phyloP scores from a whole-genome alignment of 2,797 vertebrate genomes.

The Schizopygopsis malacanthus region DNA sequence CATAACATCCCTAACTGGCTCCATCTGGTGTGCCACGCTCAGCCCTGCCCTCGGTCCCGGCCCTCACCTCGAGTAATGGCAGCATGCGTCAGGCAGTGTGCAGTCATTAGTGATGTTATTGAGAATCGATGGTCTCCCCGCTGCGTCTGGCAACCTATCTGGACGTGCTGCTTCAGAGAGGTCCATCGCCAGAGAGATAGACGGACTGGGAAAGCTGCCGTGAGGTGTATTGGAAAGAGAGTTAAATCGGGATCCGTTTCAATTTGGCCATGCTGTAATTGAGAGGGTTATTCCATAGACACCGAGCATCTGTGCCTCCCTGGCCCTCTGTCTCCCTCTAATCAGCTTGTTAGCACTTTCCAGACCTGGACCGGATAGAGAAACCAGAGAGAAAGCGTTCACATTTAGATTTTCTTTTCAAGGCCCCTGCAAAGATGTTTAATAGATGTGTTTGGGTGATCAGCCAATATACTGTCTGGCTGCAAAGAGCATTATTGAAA shows the following conservation, averaged over 20 bases:
- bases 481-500: neutral
- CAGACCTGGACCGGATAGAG: constrained; percentile 57
- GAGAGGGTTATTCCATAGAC: constrained; percentile 74
- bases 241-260: constrained; percentile 83
- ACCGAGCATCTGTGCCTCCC: constrained; percentile 75
- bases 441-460: neutral
- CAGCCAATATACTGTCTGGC: neutral
- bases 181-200: constrained; percentile 50
- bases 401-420: constrained; percentile 3
- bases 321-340: constrained; percentile 66
- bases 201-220: constrained; percentile 73
- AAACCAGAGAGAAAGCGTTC: constrained; percentile 1
- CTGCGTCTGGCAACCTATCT: constrained; percentile 55
- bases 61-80: constrained; percentile 77
- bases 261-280: constrained; percentile 78
- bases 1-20: constrained; percentile 65
- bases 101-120: constrained; percentile 82
- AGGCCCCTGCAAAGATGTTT: neutral
- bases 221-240: constrained; percentile 75
- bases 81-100: constrained; percentile 79
- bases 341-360: constrained; percentile 65
- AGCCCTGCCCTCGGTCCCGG: constrained; percentile 67
- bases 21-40: constrained; percentile 64
- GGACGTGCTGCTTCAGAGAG: constrained; percentile 40
- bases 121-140: constrained; percentile 81